A percentile compares a stretch with the other conserved stretches of the same genome.
These are phyloP conservation scores for Anarsia innoxiella DNA, from an alignment of 2,888 invertebrate species.

Conservation along the genomic window DNA sequence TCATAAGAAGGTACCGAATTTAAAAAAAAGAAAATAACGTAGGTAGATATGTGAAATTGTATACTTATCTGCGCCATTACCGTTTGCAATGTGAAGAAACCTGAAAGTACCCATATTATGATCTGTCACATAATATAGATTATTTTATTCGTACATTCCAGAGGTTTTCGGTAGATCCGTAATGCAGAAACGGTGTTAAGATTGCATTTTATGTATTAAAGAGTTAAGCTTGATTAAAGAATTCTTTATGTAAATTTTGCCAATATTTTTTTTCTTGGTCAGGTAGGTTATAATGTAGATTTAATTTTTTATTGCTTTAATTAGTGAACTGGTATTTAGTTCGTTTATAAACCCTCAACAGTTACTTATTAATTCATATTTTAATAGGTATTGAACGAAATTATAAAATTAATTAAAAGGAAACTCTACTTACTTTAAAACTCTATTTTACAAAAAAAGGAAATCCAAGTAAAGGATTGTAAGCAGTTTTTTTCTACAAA, in stretches of 20 bases:
- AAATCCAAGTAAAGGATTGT: no score
- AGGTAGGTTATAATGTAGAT: no score
- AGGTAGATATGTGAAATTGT: conserved; percentile 57
- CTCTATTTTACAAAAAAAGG: no score
- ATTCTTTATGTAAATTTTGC: conserved; percentile 40
- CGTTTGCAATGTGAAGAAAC: conserved; percentile 38
- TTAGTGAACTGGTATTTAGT: no score
- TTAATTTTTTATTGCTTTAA: no score
- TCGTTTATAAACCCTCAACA: no score
- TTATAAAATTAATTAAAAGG: no score
- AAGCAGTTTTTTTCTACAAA: no score
- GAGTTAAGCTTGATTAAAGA: conserved; percentile 51
- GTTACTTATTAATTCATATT: no score
- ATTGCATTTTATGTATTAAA: conserved; percentile 54
- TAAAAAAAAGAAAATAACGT: conserved; percentile 42
- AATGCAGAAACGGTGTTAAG: conserved; percentile 65
- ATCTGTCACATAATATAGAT: conserved; percentile 54
- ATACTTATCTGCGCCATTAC: conserved; percentile 42
- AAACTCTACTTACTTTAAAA: no score
- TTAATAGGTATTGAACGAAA: no score
- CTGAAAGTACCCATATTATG: conserved; percentile 39
- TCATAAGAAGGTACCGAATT: conserved; percentile 42
- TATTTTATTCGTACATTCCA: conserved; percentile 52
- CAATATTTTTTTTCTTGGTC: no score
- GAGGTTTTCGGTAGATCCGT: conserved; percentile 49